Percentiles rank a stretch among this genome's conserved stretches.
Conservation (phyloP, 2,797 vertebrate genomes). For the Pseudochirops corinnae region DNA sequence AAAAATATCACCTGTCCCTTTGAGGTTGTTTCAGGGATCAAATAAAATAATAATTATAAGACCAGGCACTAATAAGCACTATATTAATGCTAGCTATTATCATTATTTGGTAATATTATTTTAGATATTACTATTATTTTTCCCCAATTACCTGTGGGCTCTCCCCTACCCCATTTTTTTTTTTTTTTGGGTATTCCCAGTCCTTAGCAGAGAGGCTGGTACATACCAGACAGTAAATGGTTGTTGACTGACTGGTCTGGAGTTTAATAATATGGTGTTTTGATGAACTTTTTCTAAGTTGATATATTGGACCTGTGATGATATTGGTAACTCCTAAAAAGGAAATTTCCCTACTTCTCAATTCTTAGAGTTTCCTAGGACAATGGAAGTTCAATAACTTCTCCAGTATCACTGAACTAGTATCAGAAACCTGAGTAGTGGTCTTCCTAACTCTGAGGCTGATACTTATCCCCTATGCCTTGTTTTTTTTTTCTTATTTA, state of each 20-base stretch:
- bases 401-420: not conserved
- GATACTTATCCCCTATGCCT: not conserved
- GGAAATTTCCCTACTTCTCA: not conserved
- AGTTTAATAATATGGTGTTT: not conserved
- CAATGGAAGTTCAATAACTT: not conserved
- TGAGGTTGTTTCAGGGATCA: not conserved
- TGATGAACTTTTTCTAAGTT: not conserved
- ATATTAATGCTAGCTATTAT: not conserved
- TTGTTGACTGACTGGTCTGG: not conserved
- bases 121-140: not conserved
- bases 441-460: not conserved
- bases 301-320: not conserved
- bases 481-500: not conserved
- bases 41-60: not conserved
- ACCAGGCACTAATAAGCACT: not conserved
- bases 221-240: not conserved
- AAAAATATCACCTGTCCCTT: not conserved
- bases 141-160: not conserved
- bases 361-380: not conserved
- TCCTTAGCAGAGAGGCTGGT: not conserved
- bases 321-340: not conserved
- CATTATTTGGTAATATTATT: not conserved
- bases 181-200: not conserved
- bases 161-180: rapidly evolving
- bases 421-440: not conserved